A percentile compares a stretch with the other conserved stretches of the same genome.
These are phyloP conservation scores for Pseudochromis fuscus DNA, from an alignment of 2,797 vertebrate species.

Conservation along the genomic window DNA sequence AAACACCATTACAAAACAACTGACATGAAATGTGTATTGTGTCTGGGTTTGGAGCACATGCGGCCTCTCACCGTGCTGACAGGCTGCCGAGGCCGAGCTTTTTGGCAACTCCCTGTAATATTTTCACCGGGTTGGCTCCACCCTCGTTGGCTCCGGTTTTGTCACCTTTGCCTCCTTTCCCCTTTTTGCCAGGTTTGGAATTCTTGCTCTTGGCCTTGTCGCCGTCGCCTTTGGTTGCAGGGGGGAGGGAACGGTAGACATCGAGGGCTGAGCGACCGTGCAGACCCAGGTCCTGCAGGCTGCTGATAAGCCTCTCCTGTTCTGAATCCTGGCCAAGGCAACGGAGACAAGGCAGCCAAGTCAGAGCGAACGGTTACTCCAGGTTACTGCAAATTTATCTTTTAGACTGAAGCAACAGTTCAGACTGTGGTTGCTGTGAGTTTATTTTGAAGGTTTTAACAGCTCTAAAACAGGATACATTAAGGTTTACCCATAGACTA, in stretches of 20 bases:
- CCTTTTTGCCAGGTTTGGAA: constrained; percentile 86
- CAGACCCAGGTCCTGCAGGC: constrained; percentile 88
- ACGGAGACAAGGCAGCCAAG: constrained; percentile 28
- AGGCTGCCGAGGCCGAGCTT: constrained; percentile 91
- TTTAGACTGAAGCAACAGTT: background rate
- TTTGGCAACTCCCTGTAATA: constrained; percentile 91
- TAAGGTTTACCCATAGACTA: too few relatives aligned
- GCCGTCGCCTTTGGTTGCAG: constrained; percentile 80
- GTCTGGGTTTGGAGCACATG: background rate
- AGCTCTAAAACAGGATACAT: too few relatives aligned
- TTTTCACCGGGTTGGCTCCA: constrained; percentile 90
- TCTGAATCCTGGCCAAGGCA: constrained; percentile 76
- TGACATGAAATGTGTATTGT: background rate
- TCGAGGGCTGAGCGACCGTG: constrained; percentile 89
- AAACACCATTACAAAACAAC: background rate
- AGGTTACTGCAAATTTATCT: background rate
- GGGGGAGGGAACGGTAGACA: constrained; percentile 90
- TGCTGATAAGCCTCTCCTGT: constrained; percentile 88
- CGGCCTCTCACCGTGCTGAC: constrained; percentile 88
- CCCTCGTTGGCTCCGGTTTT: constrained; percentile 66
- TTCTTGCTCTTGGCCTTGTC: constrained; percentile 88
- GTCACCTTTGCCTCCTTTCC: constrained; percentile 81
- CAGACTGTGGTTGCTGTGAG: background rate
- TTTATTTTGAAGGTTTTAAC: background rate
- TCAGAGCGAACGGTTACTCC: background rate